phyloP scores from a whole-genome alignment of 2,113 vertebrate genomes.

The Morone saxatilis region DNA sequence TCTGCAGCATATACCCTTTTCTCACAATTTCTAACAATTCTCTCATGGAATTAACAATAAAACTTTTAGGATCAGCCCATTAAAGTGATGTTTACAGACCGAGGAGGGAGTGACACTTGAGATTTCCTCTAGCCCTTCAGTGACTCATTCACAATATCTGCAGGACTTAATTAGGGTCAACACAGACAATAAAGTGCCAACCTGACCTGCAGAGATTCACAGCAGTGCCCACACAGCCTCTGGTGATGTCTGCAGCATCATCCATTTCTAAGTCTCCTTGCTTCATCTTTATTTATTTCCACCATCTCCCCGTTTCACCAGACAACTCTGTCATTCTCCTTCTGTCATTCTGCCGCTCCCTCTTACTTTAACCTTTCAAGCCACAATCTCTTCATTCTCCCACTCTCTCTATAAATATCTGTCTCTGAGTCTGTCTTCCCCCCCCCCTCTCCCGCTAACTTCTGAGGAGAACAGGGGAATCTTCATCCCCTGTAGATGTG shows the following conservation, averaged over 20 bases:
- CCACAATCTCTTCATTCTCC: slow-evolving; percentile 65
- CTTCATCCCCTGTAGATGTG: slow-evolving; percentile 71
- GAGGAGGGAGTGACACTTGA: neutral
- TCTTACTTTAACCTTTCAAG: slow-evolving; percentile 72
- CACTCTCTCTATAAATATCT: slow-evolving; percentile 78
- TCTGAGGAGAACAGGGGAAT: slow-evolving; percentile 66
- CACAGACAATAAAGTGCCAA: slow-evolving; percentile 51
- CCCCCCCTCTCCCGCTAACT: slow-evolving; percentile 13
- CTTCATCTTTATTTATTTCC: slow-evolving; percentile 55
- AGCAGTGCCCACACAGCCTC: slow-evolving; percentile 33
- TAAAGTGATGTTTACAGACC: slow-evolving; percentile 7
- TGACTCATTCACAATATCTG: slow-evolving; percentile 69
- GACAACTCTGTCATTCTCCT: slow-evolving; percentile 48
- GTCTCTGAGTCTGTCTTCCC: slow-evolving; percentile 55
- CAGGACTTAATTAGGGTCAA: slow-evolving; percentile 72
- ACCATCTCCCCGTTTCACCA: slow-evolving; percentile 38
- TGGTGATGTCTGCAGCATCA: slow-evolving; percentile 46
- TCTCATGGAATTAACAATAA: slow-evolving; percentile 28
- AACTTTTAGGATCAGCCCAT: slow-evolving; percentile 21
- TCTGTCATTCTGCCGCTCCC: slow-evolving; percentile 52
- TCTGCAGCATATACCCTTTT: slow-evolving; percentile 34
- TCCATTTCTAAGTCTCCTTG: slow-evolving; percentile 43
- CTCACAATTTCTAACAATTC: neutral
- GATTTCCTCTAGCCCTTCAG: slow-evolving; percentile 52
- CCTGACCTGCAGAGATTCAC: slow-evolving; percentile 59